Evolutionary conservation across 2,113 vertebrate genomes (phyloP), one percentile per base, ranked within the genome.

Genomic region (Neodon shergylaensis): DNA sequence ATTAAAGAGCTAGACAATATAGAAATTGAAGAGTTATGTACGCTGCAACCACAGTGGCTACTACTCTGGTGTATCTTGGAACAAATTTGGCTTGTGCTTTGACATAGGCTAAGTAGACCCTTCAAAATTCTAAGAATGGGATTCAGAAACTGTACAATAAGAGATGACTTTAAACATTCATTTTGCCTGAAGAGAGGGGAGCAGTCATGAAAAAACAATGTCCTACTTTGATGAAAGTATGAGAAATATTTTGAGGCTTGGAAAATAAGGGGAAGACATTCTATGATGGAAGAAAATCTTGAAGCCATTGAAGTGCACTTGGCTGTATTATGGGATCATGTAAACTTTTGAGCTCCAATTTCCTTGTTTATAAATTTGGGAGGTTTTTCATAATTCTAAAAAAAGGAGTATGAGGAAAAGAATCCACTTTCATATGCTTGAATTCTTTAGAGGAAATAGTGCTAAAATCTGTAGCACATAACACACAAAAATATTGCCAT

Each of bases 401-500:
- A 95, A 94, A 68, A 85, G 3, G 33, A 79, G 33, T 86, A 19
- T 87, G 17, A 92, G 26, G 73, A 89, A 90, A 19, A 91, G 88
- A 84, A 91, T 42, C n/a, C 42, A 89, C 72, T 91, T 95, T 94
- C 47, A 95, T 91, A 54, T 86, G 63, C 61, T 88, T 52, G 33
- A 91, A 95, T 70, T 86, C 8, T 90, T 85, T 63, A 90, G 83
- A 96, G 68, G 19, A 93, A 91, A 73, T 73, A 28, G 7, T 61
- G 47, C 66, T 31, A 84, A 94, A 89, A 66, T 79, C 58, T 61
- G 8, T 8, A 74, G 81, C 6, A 65, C 94, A 79, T 91, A 70
- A 91, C 7, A 54, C 49, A 52, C 66, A 36, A 86, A 44, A 83
- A 84, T 93, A 84, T 92, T 95, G 61, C 86, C 24, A 90, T 39